Conservation (phyloP, 2,888 invertebrate genomes). For the Deroplatys truncata region DNA sequence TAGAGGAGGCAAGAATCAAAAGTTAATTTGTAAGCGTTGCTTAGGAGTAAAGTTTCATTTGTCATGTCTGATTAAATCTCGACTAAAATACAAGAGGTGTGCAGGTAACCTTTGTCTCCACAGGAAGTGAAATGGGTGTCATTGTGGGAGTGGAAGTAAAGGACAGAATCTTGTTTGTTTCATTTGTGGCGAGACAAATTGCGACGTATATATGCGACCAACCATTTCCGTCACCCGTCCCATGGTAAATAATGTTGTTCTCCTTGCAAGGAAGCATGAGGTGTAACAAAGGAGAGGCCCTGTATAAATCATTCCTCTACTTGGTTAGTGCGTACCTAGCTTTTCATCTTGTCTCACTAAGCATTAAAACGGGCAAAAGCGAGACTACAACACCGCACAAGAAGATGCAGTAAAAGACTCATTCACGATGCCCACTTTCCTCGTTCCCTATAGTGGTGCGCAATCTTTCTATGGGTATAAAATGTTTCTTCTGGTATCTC, state of each 20-base stretch:
- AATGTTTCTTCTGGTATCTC: too few relatives aligned
- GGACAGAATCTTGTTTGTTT: neutral
- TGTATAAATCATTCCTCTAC: neutral
- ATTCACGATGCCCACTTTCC: too few relatives aligned
- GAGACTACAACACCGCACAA: too few relatives aligned
- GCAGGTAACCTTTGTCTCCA: too few relatives aligned
- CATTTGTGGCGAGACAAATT: neutral
- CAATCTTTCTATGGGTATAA: too few relatives aligned
- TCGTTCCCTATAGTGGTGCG: too few relatives aligned
- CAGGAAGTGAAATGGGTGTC: too few relatives aligned
- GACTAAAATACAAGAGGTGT: neutral
- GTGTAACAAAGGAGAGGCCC: neutral
- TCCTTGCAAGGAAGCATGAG: neutral
- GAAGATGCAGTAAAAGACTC: too few relatives aligned
- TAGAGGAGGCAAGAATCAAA: neutral
- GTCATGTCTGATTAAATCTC: neutral
- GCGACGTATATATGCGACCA: neutral
- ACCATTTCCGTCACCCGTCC: neutral
- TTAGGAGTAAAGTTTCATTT: neutral
- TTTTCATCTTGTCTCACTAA: neutral
- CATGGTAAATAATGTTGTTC: neutral
- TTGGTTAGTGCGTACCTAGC: neutral
- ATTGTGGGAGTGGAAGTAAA: neutral
- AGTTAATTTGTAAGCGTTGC: too few relatives aligned
- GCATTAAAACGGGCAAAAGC: neutral